phyloP scores from a whole-genome alignment of 2,888 invertebrate genomes.

The Temnothorax unifasciatus region DNA sequence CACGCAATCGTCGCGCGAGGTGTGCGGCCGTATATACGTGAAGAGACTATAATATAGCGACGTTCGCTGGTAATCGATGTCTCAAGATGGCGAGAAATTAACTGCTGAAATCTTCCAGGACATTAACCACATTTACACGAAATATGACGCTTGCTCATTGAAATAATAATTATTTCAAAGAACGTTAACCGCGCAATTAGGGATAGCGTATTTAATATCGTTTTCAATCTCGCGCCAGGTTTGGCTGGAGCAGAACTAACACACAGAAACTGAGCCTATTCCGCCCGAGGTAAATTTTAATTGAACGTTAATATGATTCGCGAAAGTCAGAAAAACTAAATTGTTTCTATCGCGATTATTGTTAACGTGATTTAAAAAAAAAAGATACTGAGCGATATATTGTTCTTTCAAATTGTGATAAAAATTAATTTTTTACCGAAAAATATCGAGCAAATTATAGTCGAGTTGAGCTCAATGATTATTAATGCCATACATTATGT shows the following conservation, averaged over 20 bases:
- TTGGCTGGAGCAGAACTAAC: background rate
- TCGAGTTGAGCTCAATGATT: background rate
- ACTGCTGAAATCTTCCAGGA: background rate
- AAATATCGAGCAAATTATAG: background rate
- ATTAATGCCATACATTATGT: background rate
- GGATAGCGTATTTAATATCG: background rate
- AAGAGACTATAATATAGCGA: constrained; percentile 9
- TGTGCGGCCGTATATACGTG: constrained; percentile 21
- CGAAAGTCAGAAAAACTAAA: background rate
- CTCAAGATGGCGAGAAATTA: constrained; percentile 2
- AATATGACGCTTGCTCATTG: background rate
- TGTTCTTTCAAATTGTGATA: background rate
- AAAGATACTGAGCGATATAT: background rate
- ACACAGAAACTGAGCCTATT: background rate
- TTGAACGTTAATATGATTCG: background rate
- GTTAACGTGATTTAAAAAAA: background rate
- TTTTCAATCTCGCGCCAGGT: background rate
- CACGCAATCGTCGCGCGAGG: constrained; percentile 26
- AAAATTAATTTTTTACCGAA: background rate
- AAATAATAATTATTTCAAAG: background rate
- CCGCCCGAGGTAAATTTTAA: too few relatives aligned
- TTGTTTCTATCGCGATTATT: background rate
- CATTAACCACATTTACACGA: background rate
- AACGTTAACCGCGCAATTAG: background rate
- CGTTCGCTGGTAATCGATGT: constrained; percentile 6